Percentiles rank a stretch among this genome's conserved stretches.
These are phyloP conservation scores for Tragulus kanchil DNA, from an alignment of 2,113 vertebrate genomes.

Conservation along the genomic window DNA sequence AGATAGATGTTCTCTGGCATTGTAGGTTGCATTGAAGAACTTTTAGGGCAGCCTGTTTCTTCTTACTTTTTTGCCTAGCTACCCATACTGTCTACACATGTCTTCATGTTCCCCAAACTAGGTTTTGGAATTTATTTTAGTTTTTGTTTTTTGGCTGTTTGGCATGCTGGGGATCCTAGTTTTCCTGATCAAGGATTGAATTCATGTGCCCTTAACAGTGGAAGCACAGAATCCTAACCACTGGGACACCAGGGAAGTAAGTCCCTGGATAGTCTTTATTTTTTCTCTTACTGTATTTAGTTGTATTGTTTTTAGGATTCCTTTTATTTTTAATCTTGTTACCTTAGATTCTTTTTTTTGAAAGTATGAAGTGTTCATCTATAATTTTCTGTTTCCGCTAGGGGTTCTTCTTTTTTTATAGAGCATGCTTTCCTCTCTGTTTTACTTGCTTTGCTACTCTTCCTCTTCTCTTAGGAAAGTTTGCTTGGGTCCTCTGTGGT, in stretches of 20 bases:
- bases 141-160: not conserved
- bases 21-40: not conserved
- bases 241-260: not conserved
- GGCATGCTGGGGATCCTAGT: not conserved
- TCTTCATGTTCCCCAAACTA: not conserved
- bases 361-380: not conserved
- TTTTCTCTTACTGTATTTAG: not conserved
- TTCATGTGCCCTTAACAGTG: not conserved
- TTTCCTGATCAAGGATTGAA: not conserved
- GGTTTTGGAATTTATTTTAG: not conserved
- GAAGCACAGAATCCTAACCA: not conserved
- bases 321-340: not conserved
- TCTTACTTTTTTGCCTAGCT: not conserved
- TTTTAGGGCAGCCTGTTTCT: not conserved
- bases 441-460: not conserved
- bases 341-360: not conserved
- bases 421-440: not conserved
- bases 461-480: not conserved
- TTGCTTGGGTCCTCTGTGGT: not conserved
- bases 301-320: constrained; percentile 14
- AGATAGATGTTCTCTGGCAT: not conserved
- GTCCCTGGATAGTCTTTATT: not conserved
- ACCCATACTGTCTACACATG: not conserved
- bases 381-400: not conserved
- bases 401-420: not conserved